A percentile compares a stretch with the other conserved stretches of the same genome.
phyloP scores from a whole-genome alignment of 2,888 invertebrate genomes.

The Phengaris arion region DNA sequence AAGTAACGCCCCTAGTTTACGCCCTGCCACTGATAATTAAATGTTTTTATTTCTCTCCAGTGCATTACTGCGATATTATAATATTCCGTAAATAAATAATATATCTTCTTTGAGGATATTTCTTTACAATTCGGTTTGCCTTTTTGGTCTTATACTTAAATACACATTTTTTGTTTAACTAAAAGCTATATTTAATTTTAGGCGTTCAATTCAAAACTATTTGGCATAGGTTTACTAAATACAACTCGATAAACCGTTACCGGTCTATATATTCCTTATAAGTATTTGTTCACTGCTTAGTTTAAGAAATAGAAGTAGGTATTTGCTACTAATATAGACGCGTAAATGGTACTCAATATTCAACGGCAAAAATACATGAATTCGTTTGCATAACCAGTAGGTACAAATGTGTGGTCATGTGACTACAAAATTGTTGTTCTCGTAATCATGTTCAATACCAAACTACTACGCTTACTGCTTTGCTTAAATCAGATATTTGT shows the following conservation, averaged over 20 bases:
- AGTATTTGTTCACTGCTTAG: background rate
- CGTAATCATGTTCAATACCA: background rate
- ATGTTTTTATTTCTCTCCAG: background rate
- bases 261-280: background rate
- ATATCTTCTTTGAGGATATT: too few species aligned
- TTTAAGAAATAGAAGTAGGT: background rate
- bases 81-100: background rate
- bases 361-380: slow-evolving; percentile 5
- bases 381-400: background rate
- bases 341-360: slow-evolving; percentile 12
- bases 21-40: slow-evolving; percentile 12
- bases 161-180: too few species aligned
- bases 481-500: too few species aligned
- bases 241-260: background rate
- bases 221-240: background rate
- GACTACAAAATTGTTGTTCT: background rate
- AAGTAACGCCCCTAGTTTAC: slow-evolving; percentile 26
- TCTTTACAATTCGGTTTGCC: too few species aligned
- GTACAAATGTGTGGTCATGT: background rate
- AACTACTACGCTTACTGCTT: too few species aligned
- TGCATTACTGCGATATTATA: background rate
- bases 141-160: too few species aligned
- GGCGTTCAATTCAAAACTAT: background rate
- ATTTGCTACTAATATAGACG: background rate
- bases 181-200: too few species aligned